Evolutionary conservation across 2,888 invertebrate species (phyloP), one percentile per base, ranked within the genome.

Genomic region (Sceliomorpha sp.): DNA sequence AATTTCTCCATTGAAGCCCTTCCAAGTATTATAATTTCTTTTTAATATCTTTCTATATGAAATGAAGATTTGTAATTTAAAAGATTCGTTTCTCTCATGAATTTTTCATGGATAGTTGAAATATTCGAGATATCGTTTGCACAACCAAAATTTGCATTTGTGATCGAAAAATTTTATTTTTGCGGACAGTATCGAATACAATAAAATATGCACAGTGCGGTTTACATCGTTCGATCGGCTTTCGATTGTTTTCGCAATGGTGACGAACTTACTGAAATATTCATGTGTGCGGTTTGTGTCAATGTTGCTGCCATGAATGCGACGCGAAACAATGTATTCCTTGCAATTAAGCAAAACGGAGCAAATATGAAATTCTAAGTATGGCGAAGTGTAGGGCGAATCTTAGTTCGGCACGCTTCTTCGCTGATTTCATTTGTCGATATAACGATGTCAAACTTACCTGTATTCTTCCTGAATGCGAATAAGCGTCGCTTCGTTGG

Each of bases 341-440:
- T 39, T 7, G 58, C 58, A 58, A 58, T 55, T 58, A 58, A 47
- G 39, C 39, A 47, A n/a, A 47, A 58, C 39, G 39, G 39, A 24
- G 47, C 29, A 56, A 10, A 39, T 56, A 56, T 37, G 42, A 45
- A 42, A 44, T 55, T 44, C 26, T 44, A 8, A 15, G 32, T 12
- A 32, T 32, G 32, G 9, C 32, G 32, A 32, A 7, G 32, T 32
- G 44, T 55, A 44, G 6, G 26, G 55, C 17, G 14, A 36, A 55
- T 55, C 37, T 40, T 34, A 26, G 36, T 44, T 55, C 45, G 12
- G 55, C 55, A 55, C 45, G 55, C 56, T 47, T 26, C 39, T 47
- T 20, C 14, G 26, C 20, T 40, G 59, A 48, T 48, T 59, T 59
- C 48, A 26, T 59, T 48, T 59, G 34, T 59, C 14, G 40, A 59